A percentile compares a stretch with the other conserved stretches of the same genome.
phyloP scores from a whole-genome alignment of 2,888 invertebrate genomes.

The Theretra japonica region DNA sequence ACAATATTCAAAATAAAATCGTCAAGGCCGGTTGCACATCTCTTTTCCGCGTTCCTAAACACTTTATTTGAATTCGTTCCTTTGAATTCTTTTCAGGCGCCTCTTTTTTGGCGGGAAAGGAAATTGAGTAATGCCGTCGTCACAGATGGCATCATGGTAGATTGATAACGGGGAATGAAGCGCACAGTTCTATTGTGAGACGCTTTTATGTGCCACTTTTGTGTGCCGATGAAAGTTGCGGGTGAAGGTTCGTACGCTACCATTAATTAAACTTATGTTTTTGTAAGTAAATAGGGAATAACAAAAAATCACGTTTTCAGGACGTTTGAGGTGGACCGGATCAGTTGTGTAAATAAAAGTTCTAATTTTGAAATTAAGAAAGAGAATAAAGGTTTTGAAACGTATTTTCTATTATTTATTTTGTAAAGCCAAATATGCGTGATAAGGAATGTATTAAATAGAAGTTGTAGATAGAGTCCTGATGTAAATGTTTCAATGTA shows the following conservation, averaged over 20 bases:
- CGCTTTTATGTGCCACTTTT: conserved; percentile 44
- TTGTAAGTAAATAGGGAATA: background rate
- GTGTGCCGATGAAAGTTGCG: conserved; percentile 29
- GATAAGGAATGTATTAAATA: too few species aligned
- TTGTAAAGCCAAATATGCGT: too few species aligned
- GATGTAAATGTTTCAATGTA: too few species aligned
- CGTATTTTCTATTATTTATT: too few species aligned
- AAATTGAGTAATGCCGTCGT: conserved; percentile 82
- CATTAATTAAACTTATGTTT: conserved; percentile 4
- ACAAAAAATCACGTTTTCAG: background rate
- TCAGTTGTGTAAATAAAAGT: too few species aligned
- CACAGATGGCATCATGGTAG: conserved; percentile 83
- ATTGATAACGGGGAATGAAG: conserved; percentile 81
- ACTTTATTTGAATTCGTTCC: conserved; percentile 58
- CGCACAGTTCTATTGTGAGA: conserved; percentile 69
- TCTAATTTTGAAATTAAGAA: too few species aligned
- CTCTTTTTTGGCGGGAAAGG: conserved; percentile 72
- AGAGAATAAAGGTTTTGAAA: too few species aligned
- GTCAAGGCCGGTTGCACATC: conserved; percentile 29
- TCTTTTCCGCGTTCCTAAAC: conserved; percentile 49
- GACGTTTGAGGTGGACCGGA: too few species aligned
- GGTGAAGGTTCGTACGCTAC: conserved; percentile 27
- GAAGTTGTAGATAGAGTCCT: too few species aligned
- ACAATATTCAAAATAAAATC: conserved; percentile 23
- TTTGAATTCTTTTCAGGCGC: conserved; percentile 66